Evolutionary conservation across 2,888 invertebrate species (phyloP), one percentile per base, ranked within the genome.

Genomic region (Aproaerema taeniolella): DNA sequence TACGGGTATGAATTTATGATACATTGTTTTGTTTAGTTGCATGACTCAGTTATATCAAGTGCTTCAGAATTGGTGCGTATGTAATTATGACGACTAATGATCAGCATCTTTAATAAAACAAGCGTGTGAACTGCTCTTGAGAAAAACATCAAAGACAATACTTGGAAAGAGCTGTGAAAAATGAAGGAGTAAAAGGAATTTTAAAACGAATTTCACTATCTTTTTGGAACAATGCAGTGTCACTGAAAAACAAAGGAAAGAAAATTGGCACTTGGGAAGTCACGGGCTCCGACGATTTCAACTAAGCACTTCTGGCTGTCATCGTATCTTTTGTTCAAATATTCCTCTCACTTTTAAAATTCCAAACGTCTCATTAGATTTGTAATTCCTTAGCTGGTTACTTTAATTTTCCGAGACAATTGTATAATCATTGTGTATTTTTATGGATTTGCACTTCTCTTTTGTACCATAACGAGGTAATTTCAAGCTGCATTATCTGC

Each of bases 181-280:
- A 39, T 45, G 44, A 44, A 43, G 42, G 42, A 41, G 41, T 39
- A 47, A 49, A 36, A 39, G 45, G 44, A 52, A 47, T 46, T 55
- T 49, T 52, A 55, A 64, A 66, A 66, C 64, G 59, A 68, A 57
- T 62, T 52, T 51, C 55, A 46, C 57, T 58, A 57, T 61, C 61
- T 61, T 63, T 67, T 64, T 66, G 57, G 60, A 57, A 60, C 52
- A 62, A 63, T 58, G 57, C 58, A n/a, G n/a, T 55, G 56, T 55
- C 63, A 58, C 57, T 62, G 55, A 62, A 58, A 75, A 68, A 78
- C 75, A 80, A 78, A 74, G 66, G 64, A 64, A 58, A 52, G 60
- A 58, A 70, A 74, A 77, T 75, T 74, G 71, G 70, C 71, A 68
- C 54, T 62, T 58, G 53, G 59, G 56, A 61, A 59, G 58, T 56